Percentiles rank a stretch among this genome's conserved stretches.
Conservation (phyloP, 2,888 invertebrate genomes). For the Melieria omissa region DNA sequence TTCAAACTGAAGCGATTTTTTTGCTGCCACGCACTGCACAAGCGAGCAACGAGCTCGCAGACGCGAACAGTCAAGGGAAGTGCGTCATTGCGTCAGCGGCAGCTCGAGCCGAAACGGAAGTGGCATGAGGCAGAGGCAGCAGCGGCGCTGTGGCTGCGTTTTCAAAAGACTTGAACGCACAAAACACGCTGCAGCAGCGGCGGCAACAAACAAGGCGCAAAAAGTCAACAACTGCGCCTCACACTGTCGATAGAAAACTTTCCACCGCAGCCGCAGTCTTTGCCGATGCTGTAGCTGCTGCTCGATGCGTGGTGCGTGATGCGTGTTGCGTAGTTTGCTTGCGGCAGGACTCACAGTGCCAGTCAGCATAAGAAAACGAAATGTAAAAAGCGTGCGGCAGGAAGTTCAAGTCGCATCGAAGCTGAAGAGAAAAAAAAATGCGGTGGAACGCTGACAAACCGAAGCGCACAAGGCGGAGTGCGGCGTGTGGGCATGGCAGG, state of each 20-base stretch:
- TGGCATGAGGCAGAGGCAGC: conserved; percentile 17
- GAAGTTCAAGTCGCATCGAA: conserved; percentile 7
- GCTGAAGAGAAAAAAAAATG: too few species aligned
- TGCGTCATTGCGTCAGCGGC: conserved; percentile 57
- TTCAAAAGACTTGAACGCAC: conserved; percentile 7
- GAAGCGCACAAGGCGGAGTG: too few species aligned
- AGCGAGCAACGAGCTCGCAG: neutral
- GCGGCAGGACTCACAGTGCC: conserved; percentile 37
- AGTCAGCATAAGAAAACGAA: conserved; percentile 14
- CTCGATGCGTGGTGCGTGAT: neutral
- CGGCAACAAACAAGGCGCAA: conserved; percentile 31
- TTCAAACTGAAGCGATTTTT: conserved; percentile 27
- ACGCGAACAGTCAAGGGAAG: conserved; percentile 53
- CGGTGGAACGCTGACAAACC: too few species aligned
- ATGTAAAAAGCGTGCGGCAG: conserved; percentile 12
- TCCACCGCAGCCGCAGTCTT: conserved; percentile 4
- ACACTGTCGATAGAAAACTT: conserved; percentile 13
- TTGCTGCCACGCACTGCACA: conserved; percentile 9
- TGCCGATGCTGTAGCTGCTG: neutral
- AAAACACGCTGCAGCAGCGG: conserved; percentile 18
- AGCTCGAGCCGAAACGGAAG: conserved; percentile 31
- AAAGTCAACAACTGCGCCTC: conserved; percentile 25
- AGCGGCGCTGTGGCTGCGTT: conserved; percentile 8
- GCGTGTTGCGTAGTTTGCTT: neutral
- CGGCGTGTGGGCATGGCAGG: neutral